Conservation (phyloP, 2,113 vertebrate species). For the Nycticebus coucang region DNA sequence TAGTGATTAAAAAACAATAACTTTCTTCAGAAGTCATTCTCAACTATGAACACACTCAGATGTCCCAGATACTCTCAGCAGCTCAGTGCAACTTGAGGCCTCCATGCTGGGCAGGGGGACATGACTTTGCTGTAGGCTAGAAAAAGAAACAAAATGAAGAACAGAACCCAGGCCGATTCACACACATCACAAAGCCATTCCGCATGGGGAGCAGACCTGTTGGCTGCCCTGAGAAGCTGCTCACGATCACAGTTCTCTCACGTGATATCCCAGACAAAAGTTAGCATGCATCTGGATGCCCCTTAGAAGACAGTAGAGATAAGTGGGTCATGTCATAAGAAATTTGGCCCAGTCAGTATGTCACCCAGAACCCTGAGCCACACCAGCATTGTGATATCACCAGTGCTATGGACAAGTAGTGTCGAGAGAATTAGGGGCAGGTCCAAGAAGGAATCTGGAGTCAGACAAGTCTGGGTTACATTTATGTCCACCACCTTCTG, state of each 20-base stretch:
- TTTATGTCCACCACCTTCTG: not conserved
- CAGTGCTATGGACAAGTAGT: too few species aligned
- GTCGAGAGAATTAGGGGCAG: not conserved
- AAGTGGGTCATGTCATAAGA: not conserved
- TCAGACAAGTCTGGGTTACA: not conserved
- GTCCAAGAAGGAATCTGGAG: not conserved
- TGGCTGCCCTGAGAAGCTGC: not conserved
- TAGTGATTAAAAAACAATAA: not conserved
- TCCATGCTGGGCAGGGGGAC: not conserved
- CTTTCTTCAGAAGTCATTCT: constrained; percentile 48
- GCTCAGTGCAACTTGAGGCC: not conserved
- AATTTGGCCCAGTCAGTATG: not conserved
- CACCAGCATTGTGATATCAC: not conserved
- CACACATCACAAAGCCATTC: not conserved
- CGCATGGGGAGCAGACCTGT: not conserved
- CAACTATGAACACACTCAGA: not conserved
- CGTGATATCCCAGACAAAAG: not conserved
- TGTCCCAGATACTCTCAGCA: not conserved
- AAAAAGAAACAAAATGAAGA: constrained; percentile 49
- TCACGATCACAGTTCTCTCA: not conserved
- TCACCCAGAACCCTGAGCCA: not conserved
- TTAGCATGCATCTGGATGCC: not conserved
- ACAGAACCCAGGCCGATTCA: not conserved
- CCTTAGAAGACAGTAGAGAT: not conserved
- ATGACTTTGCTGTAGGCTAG: not conserved